Evolutionary conservation across 2,888 invertebrate genomes (phyloP), one percentile per base, ranked within the genome.

Genomic region (Dorcus parallelipipedus): DNA sequence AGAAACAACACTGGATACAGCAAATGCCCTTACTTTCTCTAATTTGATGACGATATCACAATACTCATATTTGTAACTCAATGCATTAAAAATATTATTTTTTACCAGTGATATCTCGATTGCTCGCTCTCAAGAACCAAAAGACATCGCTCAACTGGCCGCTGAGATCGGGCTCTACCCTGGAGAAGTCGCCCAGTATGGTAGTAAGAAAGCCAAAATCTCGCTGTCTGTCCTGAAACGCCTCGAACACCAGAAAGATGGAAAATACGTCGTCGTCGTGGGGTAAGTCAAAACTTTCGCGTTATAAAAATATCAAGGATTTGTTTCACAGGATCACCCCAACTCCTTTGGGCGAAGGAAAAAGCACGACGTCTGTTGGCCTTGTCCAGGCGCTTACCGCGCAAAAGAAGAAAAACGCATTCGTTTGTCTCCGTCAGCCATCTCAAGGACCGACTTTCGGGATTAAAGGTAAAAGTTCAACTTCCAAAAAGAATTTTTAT

Each of bases 391-490:
- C 98, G 1, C 79, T 99, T 54, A 86, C 90, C 1, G 93, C 92
- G 0, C 93, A 95, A 71, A 86, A 87, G 66, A 83, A 86, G 3
- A 88, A 85, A 66, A 97, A 98, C 79, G 87, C 94, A 0, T 89
- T 99, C 74, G 98, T 95, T 1, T 95, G 95, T 71, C 86, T 99
- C 71, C 85, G 99, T 1, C 99, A 99, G 75, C 98, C 99, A 1
- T 97, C 97, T 50, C 97, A 98, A 79, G 99, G 99, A 3, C 99
- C 99, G 2, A 99, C 98, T 7, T 99, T 99, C 79, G 98, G 99
- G 9, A 96, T 99, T 56, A 97, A 97, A 82, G 95, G 84, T 64
- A 42, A 17, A 39, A 14, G 9, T 38, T 50, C 17, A 17, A 10
- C 33, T 14, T 14, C 14, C 14, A 23, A 47, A 14, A 23, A 1